Conservation (phyloP, 2,797 vertebrate genomes). For the Gobio occitaniae region DNA sequence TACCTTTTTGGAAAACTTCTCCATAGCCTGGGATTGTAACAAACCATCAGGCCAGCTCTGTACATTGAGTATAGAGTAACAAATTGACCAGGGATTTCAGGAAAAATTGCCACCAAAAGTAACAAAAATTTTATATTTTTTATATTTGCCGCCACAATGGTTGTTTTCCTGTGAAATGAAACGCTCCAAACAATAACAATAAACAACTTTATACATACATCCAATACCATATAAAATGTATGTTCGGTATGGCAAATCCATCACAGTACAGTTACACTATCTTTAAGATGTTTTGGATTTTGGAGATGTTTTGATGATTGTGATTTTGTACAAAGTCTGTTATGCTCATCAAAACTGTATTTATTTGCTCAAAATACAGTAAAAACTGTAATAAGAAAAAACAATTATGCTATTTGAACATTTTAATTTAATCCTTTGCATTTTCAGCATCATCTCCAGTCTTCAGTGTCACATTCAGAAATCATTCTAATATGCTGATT, state of each 20-base stretch:
- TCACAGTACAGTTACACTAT: not conserved
- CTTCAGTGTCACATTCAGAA: not conserved
- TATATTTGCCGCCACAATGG: not conserved
- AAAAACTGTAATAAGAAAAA: not conserved
- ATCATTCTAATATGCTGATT: not conserved
- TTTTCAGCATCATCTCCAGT: not conserved
- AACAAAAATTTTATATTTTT: not conserved
- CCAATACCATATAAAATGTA: not conserved
- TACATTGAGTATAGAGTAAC: not conserved
- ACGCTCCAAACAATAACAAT: not conserved
- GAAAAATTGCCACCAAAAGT: not conserved
- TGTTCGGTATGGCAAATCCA: not conserved
- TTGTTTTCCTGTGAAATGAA: not conserved
- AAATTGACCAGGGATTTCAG: not conserved
- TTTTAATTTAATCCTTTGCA: not conserved
- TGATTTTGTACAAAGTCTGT: not conserved
- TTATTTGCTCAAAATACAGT: not conserved
- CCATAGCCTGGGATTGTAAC: not conserved
- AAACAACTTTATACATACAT: not conserved
- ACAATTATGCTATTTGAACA: not conserved
- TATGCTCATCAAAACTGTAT: not conserved
- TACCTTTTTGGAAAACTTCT: slow-evolving; percentile 1
- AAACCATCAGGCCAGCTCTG: not conserved
- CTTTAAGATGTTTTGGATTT: not conserved
- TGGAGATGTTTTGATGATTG: no score